Evolutionary conservation across 1,140 invertebrate species (phyloP), one percentile per base, ranked within the genome.

Genomic region (Eupeodes corollae): DNA sequence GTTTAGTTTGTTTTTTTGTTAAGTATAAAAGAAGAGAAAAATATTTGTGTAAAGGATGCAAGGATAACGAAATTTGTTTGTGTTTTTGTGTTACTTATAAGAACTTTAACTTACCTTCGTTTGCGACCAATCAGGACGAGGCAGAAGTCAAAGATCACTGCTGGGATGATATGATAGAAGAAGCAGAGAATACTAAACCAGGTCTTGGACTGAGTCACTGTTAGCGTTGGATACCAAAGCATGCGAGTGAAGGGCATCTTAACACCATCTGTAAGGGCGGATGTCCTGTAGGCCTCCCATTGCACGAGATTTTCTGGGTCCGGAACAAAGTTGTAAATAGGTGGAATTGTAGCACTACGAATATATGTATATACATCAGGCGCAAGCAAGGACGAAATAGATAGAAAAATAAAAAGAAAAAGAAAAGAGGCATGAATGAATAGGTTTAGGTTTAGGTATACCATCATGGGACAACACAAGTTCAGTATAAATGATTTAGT

Each of bases 311-410:
- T 78, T 30, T 83, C 78, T 6, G 67, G 67, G 11, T 76, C 80
- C 6, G 80, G 82, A 8, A 84, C 80, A 58, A 78, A 85, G 60
- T 86, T 85, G 64, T 83, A 85, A 31, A 85, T 79, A 3, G 78
- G 69, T 18, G 73, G 70, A 32, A 70, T 56, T 15, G 57, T 58
- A 14, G 69, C 59, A 14, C 15, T 47, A 15, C 6, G n/a, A n/a
- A n/a, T n/a, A n/a, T n/a, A n/a, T n/a, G n/a, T n/a, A n/a, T n/a
- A n/a, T n/a, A n/a, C n/a, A n/a, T n/a, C n/a, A n/a, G n/a, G n/a
- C n/a, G n/a, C n/a, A n/a, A n/a, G n/a, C n/a, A n/a, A n/a, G n/a
- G n/a, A n/a, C n/a, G n/a, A n/a, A 37, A 10, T 37, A 16, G 13
- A 6, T 37, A 16, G 56, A n/a, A n/a, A 56, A 52, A 58, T 60